Conservation (phyloP, 2,797 vertebrate genomes). For the Acanthiza pusilla region DNA sequence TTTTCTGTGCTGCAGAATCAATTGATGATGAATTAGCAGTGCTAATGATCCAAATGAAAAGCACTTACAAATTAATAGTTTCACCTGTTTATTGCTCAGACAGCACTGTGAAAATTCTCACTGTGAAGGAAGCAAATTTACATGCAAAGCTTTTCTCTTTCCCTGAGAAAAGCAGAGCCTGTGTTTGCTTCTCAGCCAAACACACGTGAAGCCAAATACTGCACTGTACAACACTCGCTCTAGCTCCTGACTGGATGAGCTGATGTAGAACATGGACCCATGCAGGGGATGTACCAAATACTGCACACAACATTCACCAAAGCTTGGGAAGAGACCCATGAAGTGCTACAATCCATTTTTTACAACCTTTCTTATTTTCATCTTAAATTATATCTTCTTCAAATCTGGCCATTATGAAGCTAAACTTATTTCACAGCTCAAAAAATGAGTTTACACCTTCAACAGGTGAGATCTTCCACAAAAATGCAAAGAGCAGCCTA, state of each 20-base stretch:
- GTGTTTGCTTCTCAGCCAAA: not conserved
- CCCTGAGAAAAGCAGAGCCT: not conserved
- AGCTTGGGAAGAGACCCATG: not conserved
- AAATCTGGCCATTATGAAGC: not conserved
- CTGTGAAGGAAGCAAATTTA: not conserved
- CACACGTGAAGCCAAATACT: not conserved
- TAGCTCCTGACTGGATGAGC: not conserved
- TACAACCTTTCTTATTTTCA: not conserved
- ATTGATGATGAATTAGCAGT: not conserved
- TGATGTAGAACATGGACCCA: not conserved
- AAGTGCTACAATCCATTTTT: not conserved
- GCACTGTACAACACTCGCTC: accelerated
- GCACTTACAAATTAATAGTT: not conserved
- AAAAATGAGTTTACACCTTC: not conserved
- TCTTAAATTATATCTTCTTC: not conserved
- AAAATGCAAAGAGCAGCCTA: not conserved
- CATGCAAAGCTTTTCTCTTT: not conserved
- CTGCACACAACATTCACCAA: not conserved
- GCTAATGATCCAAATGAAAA: not conserved
- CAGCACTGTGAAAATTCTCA: not conserved
- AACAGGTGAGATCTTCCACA: not conserved
- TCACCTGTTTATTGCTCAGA: not conserved
- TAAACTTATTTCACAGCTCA: not conserved
- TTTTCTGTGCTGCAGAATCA: not conserved
- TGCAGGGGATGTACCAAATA: accelerated